These are phyloP conservation scores for Trichonephila clavipes DNA, from an alignment of 1,140 invertebrate species.

Conservation along the genomic window DNA sequence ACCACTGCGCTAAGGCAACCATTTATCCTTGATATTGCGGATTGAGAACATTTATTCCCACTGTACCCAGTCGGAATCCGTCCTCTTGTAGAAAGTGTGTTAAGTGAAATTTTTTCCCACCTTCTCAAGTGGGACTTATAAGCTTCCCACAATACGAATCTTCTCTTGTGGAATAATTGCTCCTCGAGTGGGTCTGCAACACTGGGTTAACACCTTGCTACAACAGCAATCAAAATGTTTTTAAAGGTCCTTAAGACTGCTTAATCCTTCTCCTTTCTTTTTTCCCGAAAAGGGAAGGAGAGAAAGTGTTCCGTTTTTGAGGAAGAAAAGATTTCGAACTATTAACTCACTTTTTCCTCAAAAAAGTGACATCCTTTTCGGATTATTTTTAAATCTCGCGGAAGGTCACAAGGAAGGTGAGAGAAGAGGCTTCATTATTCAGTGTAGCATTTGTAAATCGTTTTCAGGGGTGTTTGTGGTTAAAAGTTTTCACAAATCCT, in stretches of 20 bases:
- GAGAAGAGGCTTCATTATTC: constrained; percentile 34
- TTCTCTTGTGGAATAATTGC: constrained; percentile 1
- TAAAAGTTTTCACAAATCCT: constrained; percentile 38
- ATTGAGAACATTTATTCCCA: too few relatives aligned
- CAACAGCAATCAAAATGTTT: constrained; percentile 31
- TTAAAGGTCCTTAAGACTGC: constrained; percentile 2
- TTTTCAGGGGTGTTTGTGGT: constrained; percentile 36
- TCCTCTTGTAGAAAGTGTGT: constrained; percentile 5
- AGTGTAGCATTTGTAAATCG: constrained; percentile 19
- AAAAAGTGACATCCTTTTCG: constrained; percentile 20
- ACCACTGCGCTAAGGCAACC: too few relatives aligned
- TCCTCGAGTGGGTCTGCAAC: not conserved
- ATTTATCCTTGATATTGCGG: too few relatives aligned
- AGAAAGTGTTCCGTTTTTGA: constrained; percentile 25
- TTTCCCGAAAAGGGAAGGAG: not conserved
- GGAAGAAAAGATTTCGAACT: constrained; percentile 29
- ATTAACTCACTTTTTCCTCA: constrained; percentile 17
- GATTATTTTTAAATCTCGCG: constrained; percentile 34
- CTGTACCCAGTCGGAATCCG: not conserved
- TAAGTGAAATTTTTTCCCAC: constrained; percentile 26
- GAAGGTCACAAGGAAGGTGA: constrained; percentile 29
- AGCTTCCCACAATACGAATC: not conserved
- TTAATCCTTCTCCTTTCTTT: not conserved
- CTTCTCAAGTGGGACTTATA: constrained; percentile 9
- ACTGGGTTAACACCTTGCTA: constrained; percentile 24